Conservation (phyloP, 2,888 invertebrate genomes). For the Andrena flavipes region DNA sequence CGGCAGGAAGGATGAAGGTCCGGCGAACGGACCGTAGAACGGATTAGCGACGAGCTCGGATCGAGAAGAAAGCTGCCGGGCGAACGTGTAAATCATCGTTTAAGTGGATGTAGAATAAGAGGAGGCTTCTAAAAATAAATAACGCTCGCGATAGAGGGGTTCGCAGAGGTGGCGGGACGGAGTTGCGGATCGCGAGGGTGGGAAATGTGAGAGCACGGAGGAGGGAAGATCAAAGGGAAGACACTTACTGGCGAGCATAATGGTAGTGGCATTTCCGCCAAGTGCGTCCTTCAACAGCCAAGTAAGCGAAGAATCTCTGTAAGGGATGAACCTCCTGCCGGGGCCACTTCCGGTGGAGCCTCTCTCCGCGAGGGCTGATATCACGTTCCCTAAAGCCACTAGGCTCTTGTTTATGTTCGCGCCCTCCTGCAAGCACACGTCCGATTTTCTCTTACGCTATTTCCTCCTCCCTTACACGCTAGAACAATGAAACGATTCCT, state of each 20-base stretch:
- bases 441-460: slow-evolving; percentile 71
- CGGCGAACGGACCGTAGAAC: slow-evolving; percentile 30
- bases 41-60: slow-evolving; percentile 31
- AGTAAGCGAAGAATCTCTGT: slow-evolving; percentile 92
- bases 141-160: slow-evolving; percentile 4
- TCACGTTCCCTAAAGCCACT: slow-evolving; percentile 93
- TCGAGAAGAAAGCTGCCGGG: slow-evolving; percentile 25
- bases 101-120: slow-evolving; percentile 24
- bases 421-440: slow-evolving; percentile 83
- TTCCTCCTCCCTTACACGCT: background rate
- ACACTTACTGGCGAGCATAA: slow-evolving; percentile 91
- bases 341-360: slow-evolving; percentile 79
- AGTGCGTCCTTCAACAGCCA: slow-evolving; percentile 93
- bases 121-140: slow-evolving; percentile 51
- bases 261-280: slow-evolving; percentile 91
- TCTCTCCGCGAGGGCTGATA: slow-evolving; percentile 88
- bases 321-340: slow-evolving; percentile 89
- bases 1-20: background rate
- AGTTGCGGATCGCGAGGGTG: slow-evolving; percentile 6
- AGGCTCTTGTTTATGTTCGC: slow-evolving; percentile 92
- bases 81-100: slow-evolving; percentile 54
- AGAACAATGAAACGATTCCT: too few relatives aligned
- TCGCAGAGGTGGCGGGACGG: background rate
- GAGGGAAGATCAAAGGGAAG: slow-evolving; percentile 64
- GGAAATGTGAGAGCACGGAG: slow-evolving; percentile 43